Percentiles rank a stretch among this genome's conserved stretches.
phyloP scores from a whole-genome alignment of 2,113 vertebrate species.

The Pelusios castaneus region DNA sequence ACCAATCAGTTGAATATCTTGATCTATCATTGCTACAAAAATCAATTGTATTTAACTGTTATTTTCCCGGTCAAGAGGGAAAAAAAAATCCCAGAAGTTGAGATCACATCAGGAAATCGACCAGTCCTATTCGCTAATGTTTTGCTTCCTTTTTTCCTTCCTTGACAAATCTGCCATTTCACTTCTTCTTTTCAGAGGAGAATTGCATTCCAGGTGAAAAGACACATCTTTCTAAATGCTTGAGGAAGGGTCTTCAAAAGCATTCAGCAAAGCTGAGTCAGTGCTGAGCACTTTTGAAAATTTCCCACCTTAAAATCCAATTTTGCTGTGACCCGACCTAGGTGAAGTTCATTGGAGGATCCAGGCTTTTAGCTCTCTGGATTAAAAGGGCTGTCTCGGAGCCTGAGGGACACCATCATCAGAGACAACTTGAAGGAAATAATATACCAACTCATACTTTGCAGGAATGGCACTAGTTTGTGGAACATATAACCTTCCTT shows the following conservation, averaged over 20 bases:
- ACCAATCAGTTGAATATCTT: background rate
- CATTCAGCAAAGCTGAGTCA: background rate
- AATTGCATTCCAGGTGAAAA: background rate
- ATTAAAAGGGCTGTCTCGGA: background rate
- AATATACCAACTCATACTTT: background rate
- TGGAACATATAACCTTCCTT: background rate
- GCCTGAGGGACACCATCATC: background rate
- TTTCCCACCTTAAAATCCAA: background rate
- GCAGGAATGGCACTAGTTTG: background rate
- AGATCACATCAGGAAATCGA: background rate
- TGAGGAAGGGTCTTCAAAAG: background rate
- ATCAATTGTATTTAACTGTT: background rate
- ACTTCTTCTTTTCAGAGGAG: background rate
- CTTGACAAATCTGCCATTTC: background rate
- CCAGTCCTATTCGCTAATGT: background rate
- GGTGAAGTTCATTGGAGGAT: background rate
- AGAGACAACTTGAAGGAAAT: background rate
- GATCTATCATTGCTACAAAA: background rate
- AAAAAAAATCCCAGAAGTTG: background rate
- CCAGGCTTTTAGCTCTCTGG: background rate
- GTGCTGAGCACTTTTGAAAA: background rate
- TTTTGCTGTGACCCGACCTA: background rate
- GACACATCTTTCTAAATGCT: background rate
- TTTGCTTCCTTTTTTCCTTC: background rate
- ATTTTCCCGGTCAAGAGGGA: background rate